Conservation (phyloP, 2,888 invertebrate species). For the Cotesia congregata region DNA sequence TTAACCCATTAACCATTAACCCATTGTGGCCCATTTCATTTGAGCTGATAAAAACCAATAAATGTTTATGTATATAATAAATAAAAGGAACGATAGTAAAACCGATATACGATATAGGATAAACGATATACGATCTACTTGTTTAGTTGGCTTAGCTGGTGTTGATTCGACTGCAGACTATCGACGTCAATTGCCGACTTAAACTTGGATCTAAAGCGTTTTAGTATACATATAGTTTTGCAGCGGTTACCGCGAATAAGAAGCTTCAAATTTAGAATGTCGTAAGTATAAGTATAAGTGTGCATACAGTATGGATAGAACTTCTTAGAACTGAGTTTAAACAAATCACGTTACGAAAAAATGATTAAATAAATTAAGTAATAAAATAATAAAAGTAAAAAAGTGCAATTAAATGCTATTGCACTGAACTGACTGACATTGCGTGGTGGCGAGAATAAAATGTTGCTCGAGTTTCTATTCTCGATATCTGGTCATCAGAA, state of each 20-base stretch:
- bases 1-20: slow-evolving; percentile 8
- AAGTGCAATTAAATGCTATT: no score
- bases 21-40: not conserved
- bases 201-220: not conserved
- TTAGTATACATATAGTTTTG: not conserved
- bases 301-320: not conserved
- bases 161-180: not conserved
- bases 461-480: not conserved
- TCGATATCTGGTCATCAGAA: not conserved
- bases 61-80: not conserved
- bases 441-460: not conserved
- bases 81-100: no score
- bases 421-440: not conserved
- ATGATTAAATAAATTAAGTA: not conserved
- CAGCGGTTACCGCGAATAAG: not conserved
- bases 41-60: slow-evolving; percentile 18
- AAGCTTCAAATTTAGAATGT: slow-evolving; percentile 31
- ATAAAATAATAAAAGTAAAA: not conserved
- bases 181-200: not conserved
- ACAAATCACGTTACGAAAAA: not conserved
- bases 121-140: not conserved
- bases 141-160: not conserved
- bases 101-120: no score
- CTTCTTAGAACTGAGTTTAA: slow-evolving; percentile 16
- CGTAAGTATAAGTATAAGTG: not conserved